A percentile compares a stretch with the other conserved stretches of the same genome.
These are phyloP conservation scores for Idaea straminata DNA, from an alignment of 2,888 invertebrate species.

Conservation along the genomic window DNA sequence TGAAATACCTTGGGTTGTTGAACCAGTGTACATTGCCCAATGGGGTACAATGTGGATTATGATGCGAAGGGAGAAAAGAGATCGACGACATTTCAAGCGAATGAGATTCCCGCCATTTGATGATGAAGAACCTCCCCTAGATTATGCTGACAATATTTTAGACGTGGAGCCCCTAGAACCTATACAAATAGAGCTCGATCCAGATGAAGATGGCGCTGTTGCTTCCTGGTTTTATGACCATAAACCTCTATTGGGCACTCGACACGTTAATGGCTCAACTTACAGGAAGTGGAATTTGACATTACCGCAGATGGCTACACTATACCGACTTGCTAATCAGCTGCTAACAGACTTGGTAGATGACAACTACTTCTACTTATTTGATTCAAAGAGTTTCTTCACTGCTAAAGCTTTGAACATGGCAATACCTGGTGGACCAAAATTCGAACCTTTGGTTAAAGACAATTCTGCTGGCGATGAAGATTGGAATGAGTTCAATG, in stretches of 20 bases:
- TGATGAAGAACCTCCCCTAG: conserved; percentile 99
- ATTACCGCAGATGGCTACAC: conserved; percentile 97
- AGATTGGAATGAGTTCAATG: conserved; percentile 99
- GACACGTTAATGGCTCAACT: conserved; percentile 97
- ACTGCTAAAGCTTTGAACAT: conserved; percentile 99
- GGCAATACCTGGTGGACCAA: conserved; percentile 99
- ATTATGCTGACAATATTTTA: conserved; percentile 99
- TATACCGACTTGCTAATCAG: conserved; percentile 98
- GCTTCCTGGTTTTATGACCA: conserved; percentile 99
- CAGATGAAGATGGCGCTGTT: conserved; percentile 95
- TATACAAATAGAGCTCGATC: conserved; percentile 98
- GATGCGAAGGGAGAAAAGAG: conserved; percentile 99
- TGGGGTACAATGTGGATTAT: conserved; percentile 99
- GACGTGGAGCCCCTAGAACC: conserved; percentile 99
- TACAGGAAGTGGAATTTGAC: conserved; percentile 98
- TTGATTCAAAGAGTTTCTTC: conserved; percentile 99
- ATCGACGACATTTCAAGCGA: conserved; percentile 98
- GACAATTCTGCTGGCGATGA: conserved; percentile 99
- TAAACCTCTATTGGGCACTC: conserved; percentile 95
- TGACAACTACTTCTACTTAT: conserved; percentile 99
- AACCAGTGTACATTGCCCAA: conserved; percentile 99
- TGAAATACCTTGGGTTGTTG: conserved; percentile 99
- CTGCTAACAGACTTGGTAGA: conserved; percentile 98
- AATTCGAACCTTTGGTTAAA: conserved; percentile 99
- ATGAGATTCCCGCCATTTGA: conserved; percentile 99